phyloP scores from a whole-genome alignment of 2,888 invertebrate species.

The Dysmachus trigonus region DNA sequence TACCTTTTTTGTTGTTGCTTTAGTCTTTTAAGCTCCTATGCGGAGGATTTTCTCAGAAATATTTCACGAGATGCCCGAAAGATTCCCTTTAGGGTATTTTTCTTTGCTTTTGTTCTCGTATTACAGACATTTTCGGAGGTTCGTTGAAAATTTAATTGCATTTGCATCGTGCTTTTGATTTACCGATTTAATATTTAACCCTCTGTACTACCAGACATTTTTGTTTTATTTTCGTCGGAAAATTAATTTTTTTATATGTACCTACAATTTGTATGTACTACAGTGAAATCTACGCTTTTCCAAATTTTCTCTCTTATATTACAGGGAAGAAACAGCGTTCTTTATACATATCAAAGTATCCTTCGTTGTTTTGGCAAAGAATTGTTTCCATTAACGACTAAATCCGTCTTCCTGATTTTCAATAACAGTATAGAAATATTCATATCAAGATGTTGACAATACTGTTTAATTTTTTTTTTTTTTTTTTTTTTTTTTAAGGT shows the following conservation, averaged over 20 bases:
- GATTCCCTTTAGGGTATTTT: neutral
- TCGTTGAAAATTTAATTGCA: neutral
- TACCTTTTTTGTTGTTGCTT: neutral
- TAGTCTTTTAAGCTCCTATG: neutral
- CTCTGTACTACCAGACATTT: neutral
- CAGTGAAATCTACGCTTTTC: neutral
- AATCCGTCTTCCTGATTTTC: too few species aligned
- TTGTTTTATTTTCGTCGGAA: neutral
- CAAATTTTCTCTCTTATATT: neutral
- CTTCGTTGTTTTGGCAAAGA: too few species aligned
- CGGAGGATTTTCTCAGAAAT: neutral
- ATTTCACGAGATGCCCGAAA: neutral
- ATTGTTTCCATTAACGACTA: too few species aligned
- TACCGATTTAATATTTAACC: neutral
- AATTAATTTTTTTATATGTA: neutral
- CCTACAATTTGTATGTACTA: neutral
- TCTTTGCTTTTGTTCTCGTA: neutral
- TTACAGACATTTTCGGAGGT: neutral
- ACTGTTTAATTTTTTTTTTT: too few species aligned
- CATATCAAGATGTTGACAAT: too few species aligned
- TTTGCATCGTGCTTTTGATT: neutral
- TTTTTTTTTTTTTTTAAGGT: too few species aligned
- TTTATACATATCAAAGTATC: too few species aligned
- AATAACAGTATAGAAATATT: too few species aligned
- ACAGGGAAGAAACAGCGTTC: too few species aligned